Evolutionary conservation across 2,888 invertebrate species (phyloP), one percentile per base, ranked within the genome.

Genomic region (Sisyra nigra): DNA sequence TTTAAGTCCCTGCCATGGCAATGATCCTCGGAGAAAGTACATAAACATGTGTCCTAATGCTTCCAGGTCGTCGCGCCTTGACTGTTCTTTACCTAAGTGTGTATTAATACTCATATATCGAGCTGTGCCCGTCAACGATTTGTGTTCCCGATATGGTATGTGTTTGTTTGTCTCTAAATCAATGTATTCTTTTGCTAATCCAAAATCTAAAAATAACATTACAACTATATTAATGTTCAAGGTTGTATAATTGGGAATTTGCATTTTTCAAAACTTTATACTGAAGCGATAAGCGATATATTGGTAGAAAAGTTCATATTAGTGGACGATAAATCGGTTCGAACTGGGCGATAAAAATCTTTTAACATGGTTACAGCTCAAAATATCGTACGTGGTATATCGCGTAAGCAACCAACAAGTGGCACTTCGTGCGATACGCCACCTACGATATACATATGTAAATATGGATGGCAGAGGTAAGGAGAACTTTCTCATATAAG

Each of bases 71-170:
- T 98, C 98, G 63, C 98, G 77, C 65, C 98, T 80, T 61, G 96
- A 96, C 80, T 99, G 98, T 72, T 99, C 98, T 79, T 96, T 93
- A 60, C 98, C 98, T 74, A 99, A 82, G 76, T 99, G 98, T 65
- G 98, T 99, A 68, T 99, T 99, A 69, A 99, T 98, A 68, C 96
- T 97, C 98, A 99, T 99, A 72, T 99, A 99, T 70, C 98, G 81
- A 55, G 98, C 98, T 53, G 98, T 98, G 57, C 98, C 98, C 51
- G 98, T 99, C 61, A 99, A 77, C 63, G 96, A 96, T 74, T 99
- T 99, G 76, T 99, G 98, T 76, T 99, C 98, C 79, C 97, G 86
- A 72, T 98, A 99, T 58, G 98, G 97, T 75, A 99, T 99, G 76
- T 99, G 98, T 74, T 97, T 93, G 76, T 93, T 93, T 69, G 91